These are phyloP conservation scores for Paradoxurus hermaphroditus DNA, from an alignment of 2,113 vertebrate genomes.

Conservation along the genomic window DNA sequence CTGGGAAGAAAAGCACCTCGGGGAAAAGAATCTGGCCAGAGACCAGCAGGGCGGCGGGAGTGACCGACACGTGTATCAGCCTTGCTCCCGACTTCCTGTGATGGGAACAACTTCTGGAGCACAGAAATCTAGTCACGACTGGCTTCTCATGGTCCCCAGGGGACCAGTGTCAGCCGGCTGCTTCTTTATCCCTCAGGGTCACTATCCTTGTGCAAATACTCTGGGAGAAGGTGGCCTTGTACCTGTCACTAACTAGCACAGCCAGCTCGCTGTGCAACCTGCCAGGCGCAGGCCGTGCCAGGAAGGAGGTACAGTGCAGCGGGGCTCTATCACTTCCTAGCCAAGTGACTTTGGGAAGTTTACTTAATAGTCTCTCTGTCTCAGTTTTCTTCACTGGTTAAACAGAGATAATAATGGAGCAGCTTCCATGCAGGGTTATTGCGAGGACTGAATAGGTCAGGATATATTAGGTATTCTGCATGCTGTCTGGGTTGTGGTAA, in stretches of 20 bases:
- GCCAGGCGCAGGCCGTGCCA: background rate
- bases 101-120: background rate
- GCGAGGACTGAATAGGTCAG: background rate
- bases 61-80: background rate
- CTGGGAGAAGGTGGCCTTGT: fast-evolving
- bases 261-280: background rate
- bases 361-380: background rate
- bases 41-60: background rate
- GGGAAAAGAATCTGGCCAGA: background rate
- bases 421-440: background rate
- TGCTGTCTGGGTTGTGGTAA: background rate
- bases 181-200: background rate
- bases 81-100: background rate
- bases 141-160: background rate
- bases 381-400: background rate
- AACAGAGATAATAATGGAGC: background rate
- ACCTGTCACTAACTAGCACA: background rate
- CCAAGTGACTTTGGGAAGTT: background rate
- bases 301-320: background rate
- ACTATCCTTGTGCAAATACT: background rate
- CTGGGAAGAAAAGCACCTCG: background rate
- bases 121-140: background rate
- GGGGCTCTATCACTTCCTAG: background rate
- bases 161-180: fast-evolving
- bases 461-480: background rate